Evolutionary conservation across 2,888 invertebrate genomes (phyloP).

Genomic region (Fragum fragum): DNA sequence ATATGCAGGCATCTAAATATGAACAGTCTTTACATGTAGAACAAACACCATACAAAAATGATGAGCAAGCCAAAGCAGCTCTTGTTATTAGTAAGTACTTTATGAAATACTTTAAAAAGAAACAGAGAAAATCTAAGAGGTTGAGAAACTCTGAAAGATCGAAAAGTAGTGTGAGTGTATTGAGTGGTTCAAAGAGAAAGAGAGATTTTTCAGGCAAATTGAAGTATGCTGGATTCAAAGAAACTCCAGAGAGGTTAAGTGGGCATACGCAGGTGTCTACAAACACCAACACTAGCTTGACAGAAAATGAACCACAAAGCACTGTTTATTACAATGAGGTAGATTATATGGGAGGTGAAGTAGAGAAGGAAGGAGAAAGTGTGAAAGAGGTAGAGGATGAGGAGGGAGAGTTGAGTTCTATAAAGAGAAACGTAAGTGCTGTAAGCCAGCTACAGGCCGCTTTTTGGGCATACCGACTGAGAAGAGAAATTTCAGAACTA

Average conservation of each 20-base stretch:
- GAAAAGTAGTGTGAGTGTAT: conserved; percentile 11
- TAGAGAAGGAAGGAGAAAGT: conserved; percentile 65
- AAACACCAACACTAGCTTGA: conserved; percentile 6
- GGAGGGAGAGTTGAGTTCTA: conserved; percentile 57
- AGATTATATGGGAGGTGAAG: conserved; percentile 42
- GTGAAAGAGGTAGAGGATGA: conserved; percentile 63
- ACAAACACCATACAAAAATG: conserved; percentile 20
- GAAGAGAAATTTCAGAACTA: conserved; percentile 62
- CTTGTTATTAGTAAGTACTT: conserved; percentile 13
- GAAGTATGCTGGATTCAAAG: neutral
- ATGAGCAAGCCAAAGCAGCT: conserved; percentile 18
- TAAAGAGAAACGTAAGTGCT: conserved; percentile 59
- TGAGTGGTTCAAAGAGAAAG: conserved; percentile 11
- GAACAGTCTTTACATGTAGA: conserved; percentile 1
- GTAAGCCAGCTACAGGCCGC: conserved; percentile 60
- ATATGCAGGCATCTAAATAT: conserved; percentile 15
- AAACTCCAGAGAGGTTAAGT: neutral
- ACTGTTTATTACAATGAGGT: neutral
- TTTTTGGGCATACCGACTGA: conserved; percentile 53
- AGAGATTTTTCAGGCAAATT: conserved; percentile 28
- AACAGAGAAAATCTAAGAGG: conserved; percentile 9
- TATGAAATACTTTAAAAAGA: conserved; percentile 21
- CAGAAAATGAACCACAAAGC: neutral
- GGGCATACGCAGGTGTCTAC: neutral
- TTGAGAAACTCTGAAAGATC: conserved; percentile 3